A percentile compares a stretch with the other conserved stretches of the same genome.
Conservation (phyloP, 1,140 invertebrate genomes). For the Galleria mellonella region DNA sequence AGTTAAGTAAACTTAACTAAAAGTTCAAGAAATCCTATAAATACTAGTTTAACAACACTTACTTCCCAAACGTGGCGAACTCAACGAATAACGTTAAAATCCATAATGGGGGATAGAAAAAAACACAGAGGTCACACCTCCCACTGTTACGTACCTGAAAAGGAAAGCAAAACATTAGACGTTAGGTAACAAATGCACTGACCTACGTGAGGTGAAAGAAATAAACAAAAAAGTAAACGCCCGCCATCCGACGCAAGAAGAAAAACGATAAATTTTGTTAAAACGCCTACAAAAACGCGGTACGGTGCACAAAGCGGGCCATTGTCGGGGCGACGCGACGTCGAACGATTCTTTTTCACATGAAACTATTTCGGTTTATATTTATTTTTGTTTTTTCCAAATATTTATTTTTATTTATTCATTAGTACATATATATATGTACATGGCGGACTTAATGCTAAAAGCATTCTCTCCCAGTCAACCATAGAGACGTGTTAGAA, state of each 20-base stretch:
- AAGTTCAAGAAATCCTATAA: too few relatives aligned
- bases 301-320: slow-evolving; percentile 24
- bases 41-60: too few relatives aligned
- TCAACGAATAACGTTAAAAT: too few relatives aligned
- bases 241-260: slow-evolving; percentile 36
- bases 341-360: not conserved
- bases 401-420: too few relatives aligned
- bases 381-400: not conserved
- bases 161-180: slow-evolving; percentile 30
- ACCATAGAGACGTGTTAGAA: too few relatives aligned
- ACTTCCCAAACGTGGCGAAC: too few relatives aligned
- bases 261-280: slow-evolving; percentile 62
- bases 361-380: too few relatives aligned
- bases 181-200: slow-evolving; percentile 37
- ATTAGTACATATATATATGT: too few relatives aligned
- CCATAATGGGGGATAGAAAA: not conserved
- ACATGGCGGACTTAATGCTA: too few relatives aligned
- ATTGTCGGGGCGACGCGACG: slow-evolving; percentile 11
- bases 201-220: slow-evolving; percentile 35
- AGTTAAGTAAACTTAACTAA: too few relatives aligned
- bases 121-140: not conserved
- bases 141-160: slow-evolving; percentile 25
- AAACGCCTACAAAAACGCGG: slow-evolving; percentile 45
- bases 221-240: slow-evolving; percentile 19
- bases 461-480: too few relatives aligned